Evolutionary conservation across 2,888 invertebrate species (phyloP), one percentile per base, ranked within the genome.

Genomic region (Mythimna vitellina): DNA sequence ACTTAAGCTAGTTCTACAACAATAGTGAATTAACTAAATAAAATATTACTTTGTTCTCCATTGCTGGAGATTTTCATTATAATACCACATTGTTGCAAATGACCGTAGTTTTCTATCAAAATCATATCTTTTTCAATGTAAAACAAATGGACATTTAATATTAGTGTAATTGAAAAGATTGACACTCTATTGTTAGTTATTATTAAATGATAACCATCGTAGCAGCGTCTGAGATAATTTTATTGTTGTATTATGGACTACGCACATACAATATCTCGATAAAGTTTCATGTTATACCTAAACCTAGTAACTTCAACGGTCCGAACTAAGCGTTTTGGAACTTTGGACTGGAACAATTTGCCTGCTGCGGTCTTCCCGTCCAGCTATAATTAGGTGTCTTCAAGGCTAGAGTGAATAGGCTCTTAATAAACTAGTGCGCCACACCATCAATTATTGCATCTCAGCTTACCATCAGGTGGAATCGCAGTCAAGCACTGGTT

Each of bases 201-300:
- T 78, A 72, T 72, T 72, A n/a, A 54, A 60, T 49, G 62, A 51
- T 66, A 75, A 69, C 76, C 56, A 56, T 25, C 49, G 76, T 69
- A n/a, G 25, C 69, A 3, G 5, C 1, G 22, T 68, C 7, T 29
- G 3, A 6, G 29, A 53, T 1, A 20, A 22, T 14, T 32, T 53
- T 29, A 38, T 57, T 32, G 5, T 22, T 38, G 22, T 14, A 7
- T 35, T n/a, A 22, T 38, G 12, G 8, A 51, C 46, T 3, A 14
- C 46, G 46, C 14, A 14, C 10, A 46, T 46, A 38, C 32, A 32
- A 32, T 38, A 38, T 38, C 38, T 38, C 3, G 9, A 38, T 38
- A 38, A 38, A 10, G 12, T 0, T 38, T 6, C 35, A 9, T 9
- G 35, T 35, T 35, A 35, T 32, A 32, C 7, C 0, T 9, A 38